These are phyloP conservation scores for Sipunculus nudus DNA, from an alignment of 2,888 invertebrate genomes.

Conservation along the genomic window DNA sequence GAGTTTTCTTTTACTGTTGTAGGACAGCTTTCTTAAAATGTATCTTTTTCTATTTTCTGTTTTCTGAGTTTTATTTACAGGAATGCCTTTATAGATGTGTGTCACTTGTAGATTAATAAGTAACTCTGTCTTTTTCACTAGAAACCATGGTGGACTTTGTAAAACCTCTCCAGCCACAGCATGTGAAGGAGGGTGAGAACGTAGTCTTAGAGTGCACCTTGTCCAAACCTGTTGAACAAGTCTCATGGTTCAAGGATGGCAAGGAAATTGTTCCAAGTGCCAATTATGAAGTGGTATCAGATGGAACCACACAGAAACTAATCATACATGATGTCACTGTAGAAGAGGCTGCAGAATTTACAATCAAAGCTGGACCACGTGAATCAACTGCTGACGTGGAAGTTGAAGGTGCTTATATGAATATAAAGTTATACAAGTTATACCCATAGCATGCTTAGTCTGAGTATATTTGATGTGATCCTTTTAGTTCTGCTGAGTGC, in stretches of 20 bases:
- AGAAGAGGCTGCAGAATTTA: conserved; percentile 63
- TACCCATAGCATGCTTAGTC: too few species aligned
- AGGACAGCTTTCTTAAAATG: too few species aligned
- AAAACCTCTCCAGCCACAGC: conserved; percentile 52
- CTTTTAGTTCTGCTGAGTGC: too few species aligned
- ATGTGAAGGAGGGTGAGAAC: conserved; percentile 52
- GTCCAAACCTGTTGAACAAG: conserved; percentile 53
- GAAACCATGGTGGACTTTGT: conserved; percentile 45
- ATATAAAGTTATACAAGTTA: too few species aligned
- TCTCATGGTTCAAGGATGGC: conserved; percentile 64
- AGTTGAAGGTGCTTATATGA: conserved; percentile 20
- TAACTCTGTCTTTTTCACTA: too few species aligned
- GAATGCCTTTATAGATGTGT: too few species aligned
- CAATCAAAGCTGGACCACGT: conserved; percentile 25
- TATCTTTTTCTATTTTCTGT: too few species aligned
- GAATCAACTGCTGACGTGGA: conserved; percentile 9
- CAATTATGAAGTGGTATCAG: conserved; percentile 78
- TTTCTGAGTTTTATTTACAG: too few species aligned
- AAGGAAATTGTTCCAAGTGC: conserved; percentile 48
- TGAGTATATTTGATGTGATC: too few species aligned
- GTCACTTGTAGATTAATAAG: too few species aligned
- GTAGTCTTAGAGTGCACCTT: conserved; percentile 58
- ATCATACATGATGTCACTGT: conserved; percentile 48
- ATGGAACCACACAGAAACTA: conserved; percentile 73
- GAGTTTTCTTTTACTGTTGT: too few species aligned